Conservation (phyloP, 2,113 vertebrate genomes). For the Alaudala cheleensis region DNA sequence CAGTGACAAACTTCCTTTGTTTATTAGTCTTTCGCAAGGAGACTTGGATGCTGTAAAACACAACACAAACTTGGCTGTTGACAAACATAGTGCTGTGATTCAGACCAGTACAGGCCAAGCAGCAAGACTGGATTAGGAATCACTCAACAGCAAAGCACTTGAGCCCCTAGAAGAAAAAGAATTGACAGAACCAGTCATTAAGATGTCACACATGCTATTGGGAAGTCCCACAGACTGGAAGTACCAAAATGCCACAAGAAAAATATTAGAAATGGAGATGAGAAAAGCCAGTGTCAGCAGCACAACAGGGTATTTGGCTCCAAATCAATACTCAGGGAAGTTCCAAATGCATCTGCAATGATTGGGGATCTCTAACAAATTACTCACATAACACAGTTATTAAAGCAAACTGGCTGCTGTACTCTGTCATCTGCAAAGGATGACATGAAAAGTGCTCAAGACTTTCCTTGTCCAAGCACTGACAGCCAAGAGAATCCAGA, state of each 20-base stretch:
- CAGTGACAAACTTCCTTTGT: constrained; percentile 82
- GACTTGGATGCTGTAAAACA: constrained; percentile 80
- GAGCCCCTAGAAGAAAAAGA: background rate
- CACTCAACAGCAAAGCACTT: background rate
- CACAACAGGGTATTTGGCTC: background rate
- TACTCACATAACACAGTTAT: background rate
- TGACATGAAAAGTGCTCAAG: background rate
- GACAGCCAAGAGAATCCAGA: background rate
- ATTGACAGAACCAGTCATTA: background rate
- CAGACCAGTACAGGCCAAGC: background rate
- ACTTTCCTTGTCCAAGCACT: background rate
- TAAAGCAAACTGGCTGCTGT: background rate
- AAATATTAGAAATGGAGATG: background rate
- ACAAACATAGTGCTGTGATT: background rate
- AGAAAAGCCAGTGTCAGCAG: background rate
- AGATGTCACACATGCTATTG: background rate
- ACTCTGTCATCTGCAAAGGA: background rate
- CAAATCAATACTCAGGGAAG: background rate
- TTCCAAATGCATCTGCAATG: background rate
- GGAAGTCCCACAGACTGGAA: background rate
- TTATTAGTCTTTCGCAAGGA: constrained; percentile 89
- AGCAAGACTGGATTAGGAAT: background rate
- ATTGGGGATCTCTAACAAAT: background rate
- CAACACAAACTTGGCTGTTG: background rate
- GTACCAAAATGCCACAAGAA: background rate